These are phyloP conservation scores for Apodemia zela DNA, from an alignment of 2,888 invertebrate species.

Conservation along the genomic window DNA sequence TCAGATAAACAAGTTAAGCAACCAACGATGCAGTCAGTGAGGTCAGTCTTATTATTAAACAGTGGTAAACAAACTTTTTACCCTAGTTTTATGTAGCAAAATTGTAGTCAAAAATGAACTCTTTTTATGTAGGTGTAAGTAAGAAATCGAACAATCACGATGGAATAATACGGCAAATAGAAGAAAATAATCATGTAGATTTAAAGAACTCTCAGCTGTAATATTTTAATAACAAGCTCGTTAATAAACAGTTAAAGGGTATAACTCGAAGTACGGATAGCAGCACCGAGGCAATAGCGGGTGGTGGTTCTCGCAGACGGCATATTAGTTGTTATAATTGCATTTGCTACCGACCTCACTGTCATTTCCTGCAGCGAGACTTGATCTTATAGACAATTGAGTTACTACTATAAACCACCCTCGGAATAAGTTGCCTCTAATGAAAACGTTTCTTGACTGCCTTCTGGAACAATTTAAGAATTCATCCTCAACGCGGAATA, in stretches of 20 bases:
- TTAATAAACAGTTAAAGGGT: conserved; percentile 65
- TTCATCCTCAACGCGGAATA: conserved; percentile 26
- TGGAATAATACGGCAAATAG: too few species aligned
- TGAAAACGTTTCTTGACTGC: conserved; percentile 69
- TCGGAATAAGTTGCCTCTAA: conserved; percentile 67
- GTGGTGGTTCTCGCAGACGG: conserved; percentile 61
- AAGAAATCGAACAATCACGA: too few species aligned
- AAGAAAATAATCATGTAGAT: too few species aligned
- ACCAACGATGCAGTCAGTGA: too few species aligned
- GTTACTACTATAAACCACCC: conserved; percentile 74
- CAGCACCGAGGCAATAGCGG: conserved; percentile 25
- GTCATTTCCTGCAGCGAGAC: conserved; percentile 66
- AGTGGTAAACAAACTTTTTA: too few species aligned
- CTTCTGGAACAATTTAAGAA: conserved; percentile 40
- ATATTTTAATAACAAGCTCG: conserved; percentile 55
- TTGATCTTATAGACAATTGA: conserved; percentile 73
- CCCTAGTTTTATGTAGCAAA: too few species aligned
- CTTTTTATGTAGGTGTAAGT: too few species aligned
- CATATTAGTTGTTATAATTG: conserved; percentile 76
- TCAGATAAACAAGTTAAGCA: too few species aligned
- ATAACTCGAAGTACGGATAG: conserved; percentile 48
- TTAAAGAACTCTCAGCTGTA: too few species aligned
- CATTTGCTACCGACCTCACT: conserved; percentile 74
- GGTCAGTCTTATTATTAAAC: too few species aligned
- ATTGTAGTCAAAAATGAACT: too few species aligned